phyloP scores from a whole-genome alignment of 2,113 vertebrate genomes.

The Cyprinus carpio region DNA sequence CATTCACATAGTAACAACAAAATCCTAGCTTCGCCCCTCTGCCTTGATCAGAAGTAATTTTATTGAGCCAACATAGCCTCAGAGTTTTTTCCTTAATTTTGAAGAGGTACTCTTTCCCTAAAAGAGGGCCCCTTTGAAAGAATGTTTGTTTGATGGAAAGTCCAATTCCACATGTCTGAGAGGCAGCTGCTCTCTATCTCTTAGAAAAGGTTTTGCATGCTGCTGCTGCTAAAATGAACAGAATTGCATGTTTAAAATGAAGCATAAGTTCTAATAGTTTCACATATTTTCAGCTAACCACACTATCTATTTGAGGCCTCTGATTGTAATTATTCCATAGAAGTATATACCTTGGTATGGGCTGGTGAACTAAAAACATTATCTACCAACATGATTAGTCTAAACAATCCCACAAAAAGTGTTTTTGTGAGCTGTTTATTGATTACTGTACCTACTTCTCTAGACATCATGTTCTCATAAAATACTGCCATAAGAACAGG shows the following conservation, averaged over 20 bases:
- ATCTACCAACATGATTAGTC: background rate
- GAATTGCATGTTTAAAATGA: background rate
- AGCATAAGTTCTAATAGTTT: background rate
- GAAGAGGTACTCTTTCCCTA: conserved; percentile 59
- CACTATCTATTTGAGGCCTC: background rate
- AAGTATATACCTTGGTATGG: background rate
- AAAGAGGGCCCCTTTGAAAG: conserved; percentile 65
- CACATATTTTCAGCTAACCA: background rate
- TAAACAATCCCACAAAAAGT: background rate
- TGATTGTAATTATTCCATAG: background rate
- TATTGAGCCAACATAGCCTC: conserved; percentile 59
- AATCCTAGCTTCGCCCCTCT: conserved; percentile 45
- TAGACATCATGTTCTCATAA: conserved; percentile 17
- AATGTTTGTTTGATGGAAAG: conserved; percentile 75
- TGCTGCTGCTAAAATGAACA: conserved; percentile 61
- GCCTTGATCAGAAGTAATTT: conserved; percentile 56
- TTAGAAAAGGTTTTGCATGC: conserved; percentile 68
- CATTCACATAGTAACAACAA: conserved; percentile 22
- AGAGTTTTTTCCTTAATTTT: conserved; percentile 62
- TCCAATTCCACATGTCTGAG: conserved; percentile 73
- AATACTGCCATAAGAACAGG: background rate
- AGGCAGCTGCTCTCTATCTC: conserved; percentile 75
- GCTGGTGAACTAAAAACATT: background rate
- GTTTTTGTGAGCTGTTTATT: conserved; percentile 16
- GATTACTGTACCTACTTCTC: background rate